phyloP scores from a whole-genome alignment of 2,113 vertebrate species.

The Microtus oregoni region DNA sequence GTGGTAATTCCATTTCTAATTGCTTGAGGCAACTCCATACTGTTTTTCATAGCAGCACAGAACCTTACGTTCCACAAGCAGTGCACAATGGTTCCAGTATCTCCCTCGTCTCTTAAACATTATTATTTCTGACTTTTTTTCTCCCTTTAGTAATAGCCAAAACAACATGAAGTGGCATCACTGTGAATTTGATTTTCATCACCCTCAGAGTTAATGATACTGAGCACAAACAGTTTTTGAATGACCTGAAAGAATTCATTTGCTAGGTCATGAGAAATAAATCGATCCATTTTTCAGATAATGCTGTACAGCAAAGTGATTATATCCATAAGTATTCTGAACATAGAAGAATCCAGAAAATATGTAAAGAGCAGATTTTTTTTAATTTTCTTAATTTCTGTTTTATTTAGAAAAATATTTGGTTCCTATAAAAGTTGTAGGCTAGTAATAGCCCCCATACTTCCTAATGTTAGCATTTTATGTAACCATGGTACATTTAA shows the following conservation, averaged over 20 bases:
- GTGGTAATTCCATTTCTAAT: neutral
- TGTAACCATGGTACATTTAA: neutral
- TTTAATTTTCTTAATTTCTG: neutral
- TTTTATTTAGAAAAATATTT: constrained; percentile 11
- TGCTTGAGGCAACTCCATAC: neutral
- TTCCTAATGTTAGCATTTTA: neutral
- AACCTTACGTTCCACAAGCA: neutral
- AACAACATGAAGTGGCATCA: neutral
- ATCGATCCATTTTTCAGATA: neutral
- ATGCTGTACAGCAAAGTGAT: neutral
- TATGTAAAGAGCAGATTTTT: neutral
- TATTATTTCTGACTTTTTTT: neutral
- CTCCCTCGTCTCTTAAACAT: neutral
- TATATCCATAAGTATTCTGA: neutral
- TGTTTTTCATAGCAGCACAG: neutral
- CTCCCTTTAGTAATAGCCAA: neutral
- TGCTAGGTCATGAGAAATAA: neutral
- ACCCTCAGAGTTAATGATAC: neutral
- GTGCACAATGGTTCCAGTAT: neutral
- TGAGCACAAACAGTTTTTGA: neutral
- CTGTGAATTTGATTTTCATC: neutral
- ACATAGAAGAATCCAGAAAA: neutral
- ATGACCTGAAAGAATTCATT: neutral
- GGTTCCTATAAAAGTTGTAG: neutral
- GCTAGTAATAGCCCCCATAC: neutral